Evolutionary conservation across 2,888 invertebrate species (phyloP).

Genomic region (Epistrophe grossulariae): DNA sequence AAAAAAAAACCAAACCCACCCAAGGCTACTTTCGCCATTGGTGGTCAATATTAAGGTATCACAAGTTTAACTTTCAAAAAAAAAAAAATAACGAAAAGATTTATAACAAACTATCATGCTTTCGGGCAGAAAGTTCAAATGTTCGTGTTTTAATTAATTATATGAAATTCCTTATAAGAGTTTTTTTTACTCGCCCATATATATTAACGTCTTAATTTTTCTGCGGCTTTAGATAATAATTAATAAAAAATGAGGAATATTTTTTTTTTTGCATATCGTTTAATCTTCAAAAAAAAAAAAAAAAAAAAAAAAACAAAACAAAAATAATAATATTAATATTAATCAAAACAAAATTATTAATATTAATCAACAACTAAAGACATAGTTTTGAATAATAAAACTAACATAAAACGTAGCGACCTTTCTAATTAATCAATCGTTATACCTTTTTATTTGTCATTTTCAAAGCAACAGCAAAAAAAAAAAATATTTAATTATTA

Average conservation of each 20-base stretch:
- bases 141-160: constrained; percentile 31
- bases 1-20: neutral
- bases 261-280: neutral
- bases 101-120: constrained; percentile 23
- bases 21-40: constrained; percentile 17
- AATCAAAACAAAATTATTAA: too few relatives aligned
- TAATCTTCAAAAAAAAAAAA: neutral
- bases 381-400: constrained; percentile 24
- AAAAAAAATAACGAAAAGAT: neutral
- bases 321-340: too few relatives aligned
- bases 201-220: constrained; percentile 16
- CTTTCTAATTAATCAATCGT: constrained; percentile 36
- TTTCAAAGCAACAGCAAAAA: neutral
- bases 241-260: neutral
- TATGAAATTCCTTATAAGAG: constrained; percentile 21
- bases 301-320: neutral
- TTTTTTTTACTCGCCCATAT: neutral
- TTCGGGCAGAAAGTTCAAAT: constrained; percentile 36
- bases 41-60: constrained; percentile 13
- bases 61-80: neutral
- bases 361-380: constrained; percentile 1
- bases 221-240: constrained; percentile 13
- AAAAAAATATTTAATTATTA: neutral
- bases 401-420: constrained; percentile 27
- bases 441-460: constrained; percentile 21